These are phyloP conservation scores for Euschistus heros DNA, from an alignment of 1,140 invertebrate genomes.

Conservation along the genomic window DNA sequence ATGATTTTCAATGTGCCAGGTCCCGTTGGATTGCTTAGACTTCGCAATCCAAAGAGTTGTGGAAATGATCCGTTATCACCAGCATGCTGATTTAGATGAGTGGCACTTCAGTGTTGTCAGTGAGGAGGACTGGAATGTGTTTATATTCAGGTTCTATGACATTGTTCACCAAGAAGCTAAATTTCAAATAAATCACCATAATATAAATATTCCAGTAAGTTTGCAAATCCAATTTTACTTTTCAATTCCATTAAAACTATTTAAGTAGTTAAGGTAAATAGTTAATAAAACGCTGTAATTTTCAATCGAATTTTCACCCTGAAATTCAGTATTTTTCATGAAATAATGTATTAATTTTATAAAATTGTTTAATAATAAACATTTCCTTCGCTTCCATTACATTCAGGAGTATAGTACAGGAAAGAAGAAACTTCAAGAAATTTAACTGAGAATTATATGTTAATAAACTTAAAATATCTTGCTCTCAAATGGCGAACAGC, in stretches of 20 bases:
- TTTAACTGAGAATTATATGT: too few species aligned
- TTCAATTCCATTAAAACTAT: slow-evolving; percentile 33
- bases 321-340: not conserved
- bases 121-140: slow-evolving; percentile 78
- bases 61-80: slow-evolving; percentile 60
- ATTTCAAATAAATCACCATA: slow-evolving; percentile 36
- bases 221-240: not conserved
- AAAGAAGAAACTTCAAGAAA: too few species aligned
- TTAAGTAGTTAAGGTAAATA: not conserved
- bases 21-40: slow-evolving; percentile 58
- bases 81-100: slow-evolving; percentile 77
- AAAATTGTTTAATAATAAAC: too few species aligned
- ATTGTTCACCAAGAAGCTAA: slow-evolving; percentile 51
- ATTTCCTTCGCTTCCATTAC: too few species aligned
- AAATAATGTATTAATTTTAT: too few species aligned
- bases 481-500: too few species aligned
- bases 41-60: slow-evolving; percentile 66
- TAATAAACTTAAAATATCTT: too few species aligned
- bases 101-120: slow-evolving; percentile 52
- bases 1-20: slow-evolving; percentile 23
- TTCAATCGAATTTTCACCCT: not conserved
- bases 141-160: slow-evolving; percentile 63
- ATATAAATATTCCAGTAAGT: slow-evolving; percentile 33
- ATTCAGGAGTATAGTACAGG: too few species aligned
- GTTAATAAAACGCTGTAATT: slow-evolving; percentile 27